Percentiles rank a stretch among this genome's conserved stretches.
phyloP scores from a whole-genome alignment of 53 echinoderm and acorn worm species.

The Apostichopus leukothele region DNA sequence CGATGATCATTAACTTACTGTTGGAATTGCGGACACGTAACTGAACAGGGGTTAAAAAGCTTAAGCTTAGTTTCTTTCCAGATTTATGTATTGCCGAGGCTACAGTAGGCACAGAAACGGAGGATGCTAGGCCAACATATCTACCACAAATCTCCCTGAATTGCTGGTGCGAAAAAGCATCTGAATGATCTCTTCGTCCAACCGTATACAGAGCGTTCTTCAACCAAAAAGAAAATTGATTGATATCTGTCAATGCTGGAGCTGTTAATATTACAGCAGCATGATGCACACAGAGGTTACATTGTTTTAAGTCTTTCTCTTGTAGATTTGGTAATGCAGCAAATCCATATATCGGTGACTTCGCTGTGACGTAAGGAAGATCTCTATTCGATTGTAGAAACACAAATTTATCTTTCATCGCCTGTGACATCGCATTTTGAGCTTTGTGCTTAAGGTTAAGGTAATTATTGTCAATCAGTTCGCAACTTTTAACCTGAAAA shows the following conservation, averaged over 20 bases:
- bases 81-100: constrained; percentile 9
- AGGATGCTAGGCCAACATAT: constrained; percentile 45
- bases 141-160: constrained; percentile 41
- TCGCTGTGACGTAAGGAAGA: constrained; percentile 2
- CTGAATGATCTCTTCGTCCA: neutral
- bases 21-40: neutral
- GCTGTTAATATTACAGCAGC: neutral
- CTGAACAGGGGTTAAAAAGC: constrained; percentile 20
- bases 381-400: constrained; percentile 46
- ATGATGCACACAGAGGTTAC: neutral
- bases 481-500: constrained; percentile 45
- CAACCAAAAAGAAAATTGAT: constrained; percentile 11
- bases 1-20: neutral
- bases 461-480: neutral
- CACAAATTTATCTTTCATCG: constrained; percentile 45
- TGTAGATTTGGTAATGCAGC: constrained; percentile 5
- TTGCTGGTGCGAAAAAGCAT: neutral
- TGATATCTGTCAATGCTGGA: neutral
- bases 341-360: constrained; percentile 25
- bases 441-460: constrained; percentile 21
- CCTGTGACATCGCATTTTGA: constrained; percentile 5
- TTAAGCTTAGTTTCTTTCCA: constrained; percentile 20
- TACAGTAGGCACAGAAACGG: constrained; percentile 27
- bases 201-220: neutral
- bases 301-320: constrained; percentile 1